Base-by-base conservation (phyloP, 1,140 invertebrate genomes). In the Brachionus asplanchnoidis region DNA sequence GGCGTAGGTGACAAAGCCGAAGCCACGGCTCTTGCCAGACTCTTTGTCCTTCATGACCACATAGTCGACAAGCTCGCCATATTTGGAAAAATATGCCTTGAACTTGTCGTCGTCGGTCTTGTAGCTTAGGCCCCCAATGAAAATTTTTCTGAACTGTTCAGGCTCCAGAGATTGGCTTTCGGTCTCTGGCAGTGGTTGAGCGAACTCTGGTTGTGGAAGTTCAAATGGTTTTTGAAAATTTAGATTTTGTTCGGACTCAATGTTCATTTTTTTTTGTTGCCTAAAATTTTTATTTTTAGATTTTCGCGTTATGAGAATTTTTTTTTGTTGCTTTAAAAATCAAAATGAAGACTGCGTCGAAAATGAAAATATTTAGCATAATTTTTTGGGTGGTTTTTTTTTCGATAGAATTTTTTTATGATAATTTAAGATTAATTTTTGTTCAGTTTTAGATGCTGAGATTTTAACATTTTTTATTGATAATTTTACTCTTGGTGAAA, bases 1-100 rank as follows among this genome's bases (percentile, higher is more conserved):
- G n/a, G 94, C 94, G 89, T 96, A 99, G 7, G 96, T 98, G 50
- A 98, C 96, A 89, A 98, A 98, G 14, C 97, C 96, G 91, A 98
- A 98, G 1, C 97, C 79, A n/a, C 65, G 56, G 32, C 40, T 50
- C 12, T 46, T 44, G 32, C 53, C 53, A 9, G 78, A 66, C 20
- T 83, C 40, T 50, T 46, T 42, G 44, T 83, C 79, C 14, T 65
- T 42, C 79, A 83, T 83, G n/a, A 83, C 53, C 60, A 83, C 56
- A 83, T 56, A 83, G 42, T 83, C 79, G n/a, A 65, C 79, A 28
- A 83, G 28, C 8, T 46, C 40, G n/a, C 79, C 79, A 44, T 68
- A 83, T 68, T 83, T 66, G 3, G 56, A 66, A 36, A 83, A 83
- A 68, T 83, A 68, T 42, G 14, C 20, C 4, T 56, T 42, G n/a